Conservation (phyloP, 2,888 invertebrate species). For the Latrodectus hesperus region DNA sequence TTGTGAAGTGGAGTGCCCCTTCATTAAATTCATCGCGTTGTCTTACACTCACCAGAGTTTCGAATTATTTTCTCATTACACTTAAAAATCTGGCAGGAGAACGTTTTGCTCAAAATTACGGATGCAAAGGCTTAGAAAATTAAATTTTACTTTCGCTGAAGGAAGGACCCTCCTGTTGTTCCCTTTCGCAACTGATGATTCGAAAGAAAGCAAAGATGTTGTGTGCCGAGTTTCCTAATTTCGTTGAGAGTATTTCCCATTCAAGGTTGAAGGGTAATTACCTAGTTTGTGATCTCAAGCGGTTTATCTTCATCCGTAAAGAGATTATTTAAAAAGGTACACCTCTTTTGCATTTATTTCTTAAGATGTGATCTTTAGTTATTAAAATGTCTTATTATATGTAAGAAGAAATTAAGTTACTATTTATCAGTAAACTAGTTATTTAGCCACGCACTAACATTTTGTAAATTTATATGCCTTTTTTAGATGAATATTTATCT, state of each 20-base stretch:
- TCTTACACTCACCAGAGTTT: constrained; percentile 55
- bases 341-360: no score
- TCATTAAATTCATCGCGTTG: constrained; percentile 41
- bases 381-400: no score
- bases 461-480: no score
- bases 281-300: constrained; percentile 12
- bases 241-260: constrained; percentile 32
- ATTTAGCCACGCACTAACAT: no score
- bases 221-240: constrained; percentile 25
- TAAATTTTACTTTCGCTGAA: constrained; percentile 50
- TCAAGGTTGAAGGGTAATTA: constrained; percentile 31
- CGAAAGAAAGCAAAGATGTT: constrained; percentile 6
- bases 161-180: constrained; percentile 12
- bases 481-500: no score
- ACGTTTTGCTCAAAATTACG: constrained; percentile 55
- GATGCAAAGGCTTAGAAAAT: constrained; percentile 52
- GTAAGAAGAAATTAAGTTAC: no score
- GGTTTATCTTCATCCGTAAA: background rate
- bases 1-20: constrained; percentile 25
- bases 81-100: constrained; percentile 20
- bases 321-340: no score
- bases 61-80: constrained; percentile 62
- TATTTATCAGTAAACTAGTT: no score
- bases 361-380: no score
- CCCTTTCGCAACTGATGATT: constrained; percentile 45